Base-by-base conservation (phyloP, 1,140 invertebrate species). In the Melipona quadrifasciata region DNA sequence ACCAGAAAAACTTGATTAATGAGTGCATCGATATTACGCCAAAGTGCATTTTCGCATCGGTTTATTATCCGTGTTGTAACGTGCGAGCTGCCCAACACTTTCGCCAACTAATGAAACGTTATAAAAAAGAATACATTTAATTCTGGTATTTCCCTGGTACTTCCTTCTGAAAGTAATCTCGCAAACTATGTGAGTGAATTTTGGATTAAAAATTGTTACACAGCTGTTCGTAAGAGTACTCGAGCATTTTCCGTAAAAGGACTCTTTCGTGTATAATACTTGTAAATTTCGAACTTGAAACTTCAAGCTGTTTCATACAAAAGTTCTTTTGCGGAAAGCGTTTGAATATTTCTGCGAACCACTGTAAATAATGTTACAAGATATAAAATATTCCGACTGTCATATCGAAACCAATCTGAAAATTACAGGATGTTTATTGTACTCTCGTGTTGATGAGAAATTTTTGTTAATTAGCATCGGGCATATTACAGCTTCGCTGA, bases 1-100 rank as follows among this genome's bases (percentile, higher is more conserved):
- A 27, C 12, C 70, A 51, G 34, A 71, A 72, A 51, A 72, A 70
- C 39, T 72, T 72, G 34, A 72, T 72, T 72, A 72, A 72, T 51
- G 70, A 51, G 24, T 27, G 70, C 21, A 72, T 72, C 70, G 70
- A 70, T 70, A 70, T 70, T 70, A 70, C 39, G 11, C 10, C 19
- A 6, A 70, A 70, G 21, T 39, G 67, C 67, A 47, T 34, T 70
- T 14, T 39, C 67, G 21, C 67, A 24, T 39, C 31, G 67, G 67
- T 68, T 68, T 39, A 68, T 39, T 19, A 21, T 34, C n/a, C 2
- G 31, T 24, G 21, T 39, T 1, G 21, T 14, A 68, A 68, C 16
- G 31, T 19, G 17, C 19, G 31, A 34, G 19, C 31, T 34, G 31
- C 17, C 34, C 16, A 0, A 67, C 31, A 31, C n/a, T 27, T 10